Evolutionary conservation across 1,140 invertebrate species (phyloP).

Genomic region (Drosophila rhopaloa): DNA sequence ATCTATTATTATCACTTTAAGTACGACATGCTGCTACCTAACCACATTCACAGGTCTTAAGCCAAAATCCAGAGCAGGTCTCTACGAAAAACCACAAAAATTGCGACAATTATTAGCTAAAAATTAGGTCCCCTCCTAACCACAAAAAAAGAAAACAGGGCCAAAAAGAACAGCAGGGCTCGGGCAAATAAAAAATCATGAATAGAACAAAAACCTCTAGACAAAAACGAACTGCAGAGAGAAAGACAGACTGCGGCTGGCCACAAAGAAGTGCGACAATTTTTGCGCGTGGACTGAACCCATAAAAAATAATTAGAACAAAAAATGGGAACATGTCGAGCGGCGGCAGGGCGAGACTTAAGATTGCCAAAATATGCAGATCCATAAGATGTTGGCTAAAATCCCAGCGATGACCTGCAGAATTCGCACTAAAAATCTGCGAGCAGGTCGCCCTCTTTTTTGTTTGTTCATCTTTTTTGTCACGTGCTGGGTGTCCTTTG

Average conservation of each 20-base stretch:
- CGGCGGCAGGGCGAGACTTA: conserved; percentile 2
- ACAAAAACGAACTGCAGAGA: conserved; percentile 10
- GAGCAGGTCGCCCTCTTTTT: conserved; percentile 51
- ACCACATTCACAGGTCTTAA: background rate
- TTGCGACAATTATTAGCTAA: conserved; percentile 71
- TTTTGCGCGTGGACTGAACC: conserved; percentile 73
- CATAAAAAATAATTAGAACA: conserved; percentile 83
- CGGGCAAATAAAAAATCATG: conserved; percentile 59
- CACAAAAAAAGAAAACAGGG: conserved; percentile 44
- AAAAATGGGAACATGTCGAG: conserved; percentile 66
- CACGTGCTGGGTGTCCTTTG: conserved; percentile 64
- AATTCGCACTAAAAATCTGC: conserved; percentile 72
- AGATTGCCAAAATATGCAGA: conserved; percentile 26
- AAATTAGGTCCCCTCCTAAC: conserved; percentile 59
- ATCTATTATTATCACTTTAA: background rate
- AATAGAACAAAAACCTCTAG: conserved; percentile 35
- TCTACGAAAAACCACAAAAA: conserved; percentile 66
- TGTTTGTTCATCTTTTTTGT: conserved; percentile 58
- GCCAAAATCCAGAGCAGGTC: conserved; percentile 1
- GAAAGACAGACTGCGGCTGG: conserved; percentile 43
- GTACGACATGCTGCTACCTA: background rate
- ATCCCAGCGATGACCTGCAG: conserved; percentile 53
- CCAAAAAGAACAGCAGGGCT: conserved; percentile 61
- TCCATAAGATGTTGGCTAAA: conserved; percentile 34
- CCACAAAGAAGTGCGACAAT: conserved; percentile 79